Evolutionary conservation across 2,797 vertebrate species (phyloP), one percentile per base, ranked within the genome.

Genomic region (Megalops cyprinoides): DNA sequence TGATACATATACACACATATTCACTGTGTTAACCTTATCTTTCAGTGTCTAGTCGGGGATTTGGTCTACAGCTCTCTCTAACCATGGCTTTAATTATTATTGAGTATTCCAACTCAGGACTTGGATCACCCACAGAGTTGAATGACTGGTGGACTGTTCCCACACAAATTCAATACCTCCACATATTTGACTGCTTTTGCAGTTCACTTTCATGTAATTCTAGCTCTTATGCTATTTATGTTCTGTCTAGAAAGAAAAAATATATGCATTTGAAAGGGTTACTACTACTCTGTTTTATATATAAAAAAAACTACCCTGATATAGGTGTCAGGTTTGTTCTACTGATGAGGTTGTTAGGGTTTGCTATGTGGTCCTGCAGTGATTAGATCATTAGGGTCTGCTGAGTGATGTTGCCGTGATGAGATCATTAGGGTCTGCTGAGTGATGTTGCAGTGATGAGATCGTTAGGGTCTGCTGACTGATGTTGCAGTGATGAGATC

Each of bases 1-100:
- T n/a, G n/a, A n/a, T n/a, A 31, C 25, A 79, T 34, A 5, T 42
- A n/a, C 46, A 31, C 79, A 83, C 78, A 83, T 51, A 44, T 67
- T 55, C 78, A 14, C 86, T 18, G 84, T 87, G 86, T 80, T 82
- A 81, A 85, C 80, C 84, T 87, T 85, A 87, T 87, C 87, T 82
- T 78, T 87, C 80, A 83, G 77, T 18, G 62, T 48, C 12, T 25
- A 42, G 62, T 10, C 20, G 9, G 39, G 3, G 48, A 75, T 48
- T 73, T 73, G 81, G n/a, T 71, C 34, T 46, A 6, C 42, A 53
- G 58, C 34, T 69, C 53, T 60, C 49, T 77, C 6, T 28, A 20
- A 44, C 51, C 76, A 31, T 55, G n/a, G 23, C n/a, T 71, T 77
- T 77, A 23, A 44, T 69, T 88, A 85, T 87, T 87, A 85, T 90